phyloP scores from a whole-genome alignment of 2,888 invertebrate genomes.

The Belgica antarctica region DNA sequence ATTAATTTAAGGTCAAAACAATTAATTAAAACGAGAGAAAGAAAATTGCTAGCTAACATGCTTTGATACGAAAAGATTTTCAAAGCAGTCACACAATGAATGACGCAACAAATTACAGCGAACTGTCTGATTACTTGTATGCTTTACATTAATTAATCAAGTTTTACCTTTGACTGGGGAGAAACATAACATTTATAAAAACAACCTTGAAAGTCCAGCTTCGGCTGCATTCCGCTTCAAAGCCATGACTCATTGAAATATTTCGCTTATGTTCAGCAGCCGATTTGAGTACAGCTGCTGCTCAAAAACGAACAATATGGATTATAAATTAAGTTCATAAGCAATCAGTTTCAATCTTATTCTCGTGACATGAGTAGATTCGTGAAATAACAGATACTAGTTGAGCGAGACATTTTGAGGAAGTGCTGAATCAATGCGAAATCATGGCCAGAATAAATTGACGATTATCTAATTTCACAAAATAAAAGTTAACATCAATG shows the following conservation, averaged over 20 bases:
- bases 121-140: conserved; percentile 6
- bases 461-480: no score
- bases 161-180: conserved; percentile 34
- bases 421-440: no score
- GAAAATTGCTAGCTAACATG: background rate
- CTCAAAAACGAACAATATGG: conserved; percentile 25
- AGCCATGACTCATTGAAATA: conserved; percentile 39
- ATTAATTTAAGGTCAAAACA: conserved; percentile 35
- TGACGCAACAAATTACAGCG: background rate
- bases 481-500: no score
- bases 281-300: conserved; percentile 1
- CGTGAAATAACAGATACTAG: no score
- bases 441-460: background rate
- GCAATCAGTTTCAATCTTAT: conserved; percentile 22
- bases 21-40: conserved; percentile 28
- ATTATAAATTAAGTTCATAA: conserved; percentile 1
- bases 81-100: background rate
- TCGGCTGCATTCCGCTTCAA: conserved; percentile 41
- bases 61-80: background rate
- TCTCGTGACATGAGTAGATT: background rate
- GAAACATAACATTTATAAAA: conserved; percentile 23
- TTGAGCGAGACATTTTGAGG: conserved; percentile 11
- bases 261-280: background rate
- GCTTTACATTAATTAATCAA: conserved; percentile 33
- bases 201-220: conserved; percentile 38